Conservation (phyloP, 2,797 vertebrate genomes). For the Hipposideros larvatus region DNA sequence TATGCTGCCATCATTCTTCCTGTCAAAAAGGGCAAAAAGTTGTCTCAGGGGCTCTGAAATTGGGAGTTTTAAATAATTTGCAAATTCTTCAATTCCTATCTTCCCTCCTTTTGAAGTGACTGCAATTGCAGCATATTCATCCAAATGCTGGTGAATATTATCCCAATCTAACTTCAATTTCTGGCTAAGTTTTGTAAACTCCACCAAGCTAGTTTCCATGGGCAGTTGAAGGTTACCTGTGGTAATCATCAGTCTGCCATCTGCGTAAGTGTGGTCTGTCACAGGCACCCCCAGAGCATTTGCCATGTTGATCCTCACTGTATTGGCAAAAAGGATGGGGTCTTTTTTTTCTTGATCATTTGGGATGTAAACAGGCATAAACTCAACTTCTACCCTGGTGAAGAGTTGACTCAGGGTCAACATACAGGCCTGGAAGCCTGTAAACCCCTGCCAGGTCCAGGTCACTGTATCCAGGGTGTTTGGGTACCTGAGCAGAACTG, state of each 20-base stretch:
- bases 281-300: constrained; percentile 92
- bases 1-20: constrained; percentile 94
- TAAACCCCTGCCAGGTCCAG: constrained; percentile 96
- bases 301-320: constrained; percentile 92
- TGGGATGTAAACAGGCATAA: constrained; percentile 93
- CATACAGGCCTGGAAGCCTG: constrained; percentile 89
- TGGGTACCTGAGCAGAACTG: constrained; percentile 93
- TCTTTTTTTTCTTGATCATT: constrained; percentile 92
- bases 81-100: constrained; percentile 94
- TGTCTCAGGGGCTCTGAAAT: constrained; percentile 91
- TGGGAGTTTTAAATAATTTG: constrained; percentile 93
- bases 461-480: constrained; percentile 95
- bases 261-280: constrained; percentile 96
- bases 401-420: constrained; percentile 93
- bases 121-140: constrained; percentile 93
- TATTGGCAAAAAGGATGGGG: constrained; percentile 91
- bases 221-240: constrained; percentile 95
- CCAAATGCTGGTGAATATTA: constrained; percentile 92
- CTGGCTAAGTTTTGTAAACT: constrained; percentile 97
- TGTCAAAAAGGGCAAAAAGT: constrained; percentile 95
- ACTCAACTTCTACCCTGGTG: constrained; percentile 96
- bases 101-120: constrained; percentile 93
- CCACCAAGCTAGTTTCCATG: constrained; percentile 96
- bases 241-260: constrained; percentile 96
- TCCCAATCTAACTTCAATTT: constrained; percentile 97